Base-by-base conservation (phyloP, 2,888 invertebrate species). In the Plagodis pulveraria region DNA sequence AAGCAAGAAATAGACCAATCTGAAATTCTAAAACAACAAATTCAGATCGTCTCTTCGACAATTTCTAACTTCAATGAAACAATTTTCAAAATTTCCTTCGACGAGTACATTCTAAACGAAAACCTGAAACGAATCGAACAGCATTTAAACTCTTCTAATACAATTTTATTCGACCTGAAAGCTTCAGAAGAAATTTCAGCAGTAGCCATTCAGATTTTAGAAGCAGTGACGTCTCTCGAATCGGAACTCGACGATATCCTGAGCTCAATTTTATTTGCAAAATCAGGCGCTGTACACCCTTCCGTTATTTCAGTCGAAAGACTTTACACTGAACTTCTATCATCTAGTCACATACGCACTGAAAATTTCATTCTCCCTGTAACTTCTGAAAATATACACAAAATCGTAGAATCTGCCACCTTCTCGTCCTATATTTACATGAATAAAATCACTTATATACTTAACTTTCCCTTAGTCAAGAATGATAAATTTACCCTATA, bases 21-120 rank as follows among this genome's bases (percentile, higher is more conserved):
- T 0, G 50, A 56, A 0, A 38, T 72, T 8, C 60, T 75, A 61
- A 51, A 67, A 41, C 47, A 73, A 58, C 69, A 74, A 67, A 9
- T 70, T 0, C 74, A 78, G 8, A 40, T 40, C 6, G 10, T 40
- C 10, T 40, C 73, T 0, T 67, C 71, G 0, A 72, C 72, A 0
- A 56, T 74, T 0, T 69, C 57, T 40, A 71, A 71, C 34, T 72
- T 71, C 33, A 74, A 73, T 10, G 63, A 72, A 54, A 69, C 69
- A 2, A 65, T 71, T 8, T 58, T 64, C 8, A 72, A 73, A 67
- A 72, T 76, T 0, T 66, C 69, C 0, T 70, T 60, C n/a, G 68
- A 72, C 10, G 69, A 73, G 63, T 49, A 67, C 46, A 51, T 67
- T 4, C 62, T 69, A 6, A 72, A 72, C 11, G 66, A 72, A 62